Conservation (phyloP, 2,888 invertebrate species). For the Eurytoma californica region DNA sequence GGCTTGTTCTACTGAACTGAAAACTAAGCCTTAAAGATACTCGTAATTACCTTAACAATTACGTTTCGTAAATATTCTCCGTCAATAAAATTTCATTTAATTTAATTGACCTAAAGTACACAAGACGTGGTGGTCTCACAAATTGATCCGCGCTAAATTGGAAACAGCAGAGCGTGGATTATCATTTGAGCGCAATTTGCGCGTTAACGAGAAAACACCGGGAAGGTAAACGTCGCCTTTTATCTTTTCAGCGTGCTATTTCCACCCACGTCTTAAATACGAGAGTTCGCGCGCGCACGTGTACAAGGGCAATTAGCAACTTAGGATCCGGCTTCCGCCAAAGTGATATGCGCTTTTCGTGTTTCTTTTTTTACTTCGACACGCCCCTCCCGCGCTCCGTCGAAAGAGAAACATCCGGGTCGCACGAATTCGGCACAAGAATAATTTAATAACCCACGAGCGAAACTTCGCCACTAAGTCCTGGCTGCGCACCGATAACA, state of each 20-base stretch:
- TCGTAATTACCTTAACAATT: too few relatives aligned
- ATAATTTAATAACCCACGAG: too few relatives aligned
- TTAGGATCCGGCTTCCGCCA: background rate
- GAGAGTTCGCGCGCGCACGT: slow-evolving; percentile 17
- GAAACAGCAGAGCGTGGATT: background rate
- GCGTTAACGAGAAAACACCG: background rate
- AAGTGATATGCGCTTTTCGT: background rate
- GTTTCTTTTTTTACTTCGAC: background rate
- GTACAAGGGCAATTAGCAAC: slow-evolving; percentile 32
- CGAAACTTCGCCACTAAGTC: too few relatives aligned
- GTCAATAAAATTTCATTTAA: too few relatives aligned
- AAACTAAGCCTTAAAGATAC: too few relatives aligned
- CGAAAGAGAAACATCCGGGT: too few relatives aligned
- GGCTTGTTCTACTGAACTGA: too few relatives aligned
- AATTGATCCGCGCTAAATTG: background rate
- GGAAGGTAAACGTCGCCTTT: background rate
- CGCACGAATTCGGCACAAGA: too few relatives aligned
- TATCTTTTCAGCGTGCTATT: background rate
- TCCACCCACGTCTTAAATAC: background rate
- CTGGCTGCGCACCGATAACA: background rate
- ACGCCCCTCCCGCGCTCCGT: too few relatives aligned
- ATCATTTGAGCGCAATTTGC: background rate
- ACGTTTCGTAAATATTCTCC: too few relatives aligned
- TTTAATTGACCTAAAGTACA: too few relatives aligned
- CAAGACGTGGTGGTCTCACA: too few relatives aligned